These are phyloP conservation scores for Polydrusus cervinus DNA, from an alignment of 2,888 invertebrate genomes.

Conservation along the genomic window DNA sequence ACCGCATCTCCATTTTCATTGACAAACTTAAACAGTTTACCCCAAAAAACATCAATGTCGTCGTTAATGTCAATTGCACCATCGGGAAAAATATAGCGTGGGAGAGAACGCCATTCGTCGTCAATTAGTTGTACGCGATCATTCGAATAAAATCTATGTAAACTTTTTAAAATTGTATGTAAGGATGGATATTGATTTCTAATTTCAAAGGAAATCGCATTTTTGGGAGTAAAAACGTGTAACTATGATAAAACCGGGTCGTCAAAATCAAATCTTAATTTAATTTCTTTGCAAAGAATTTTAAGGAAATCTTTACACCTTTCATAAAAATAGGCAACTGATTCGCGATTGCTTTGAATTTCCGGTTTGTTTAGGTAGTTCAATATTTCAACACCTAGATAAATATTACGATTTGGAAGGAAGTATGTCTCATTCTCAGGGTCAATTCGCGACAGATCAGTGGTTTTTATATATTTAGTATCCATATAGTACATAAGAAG, in stretches of 20 bases:
- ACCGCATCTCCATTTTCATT: too few relatives aligned
- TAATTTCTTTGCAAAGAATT: not conserved
- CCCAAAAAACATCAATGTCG: too few relatives aligned
- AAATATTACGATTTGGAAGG: slow-evolving; percentile 19
- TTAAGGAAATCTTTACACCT: not conserved
- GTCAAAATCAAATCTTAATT: not conserved
- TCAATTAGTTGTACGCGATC: not conserved
- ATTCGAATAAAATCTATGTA: not conserved
- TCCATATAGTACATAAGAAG: slow-evolving; percentile 16
- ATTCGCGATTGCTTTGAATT: not conserved
- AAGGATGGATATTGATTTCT: too few relatives aligned
- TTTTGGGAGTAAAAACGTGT: not conserved
- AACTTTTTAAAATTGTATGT: too few relatives aligned
- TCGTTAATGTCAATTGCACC: too few relatives aligned
- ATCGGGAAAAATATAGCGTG: not conserved
- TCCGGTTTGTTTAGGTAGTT: not conserved
- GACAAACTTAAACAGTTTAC: too few relatives aligned
- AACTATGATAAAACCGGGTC: not conserved
- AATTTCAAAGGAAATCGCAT: not conserved
- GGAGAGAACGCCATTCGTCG: not conserved
- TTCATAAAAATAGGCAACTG: slow-evolving; percentile 3
- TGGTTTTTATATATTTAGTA: slow-evolving; percentile 3
- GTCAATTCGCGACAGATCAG: not conserved
- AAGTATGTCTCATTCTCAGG: not conserved
- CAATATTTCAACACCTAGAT: slow-evolving; percentile 19